These are phyloP conservation scores for Urophycis tenuis DNA, from an alignment of 2,797 vertebrate genomes.

Conservation along the genomic window DNA sequence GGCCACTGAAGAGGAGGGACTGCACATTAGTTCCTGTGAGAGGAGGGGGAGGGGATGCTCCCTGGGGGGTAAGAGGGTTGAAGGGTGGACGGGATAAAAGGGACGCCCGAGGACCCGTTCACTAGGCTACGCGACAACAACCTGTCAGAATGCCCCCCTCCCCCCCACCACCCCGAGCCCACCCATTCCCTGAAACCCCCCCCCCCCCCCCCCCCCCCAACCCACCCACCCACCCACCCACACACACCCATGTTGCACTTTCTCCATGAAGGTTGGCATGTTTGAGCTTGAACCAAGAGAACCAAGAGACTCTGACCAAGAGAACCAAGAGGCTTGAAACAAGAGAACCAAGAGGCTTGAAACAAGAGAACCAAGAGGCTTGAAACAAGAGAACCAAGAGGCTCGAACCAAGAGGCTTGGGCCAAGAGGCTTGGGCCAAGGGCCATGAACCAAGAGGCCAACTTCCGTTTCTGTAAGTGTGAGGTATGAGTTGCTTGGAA, in stretches of 20 bases:
- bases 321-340: too few species aligned
- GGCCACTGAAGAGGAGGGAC: constrained; percentile 56
- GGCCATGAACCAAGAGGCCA: constrained; percentile 10
- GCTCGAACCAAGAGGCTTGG: neutral
- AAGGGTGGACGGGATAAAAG: constrained; percentile 42
- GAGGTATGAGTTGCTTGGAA: constrained; percentile 47
- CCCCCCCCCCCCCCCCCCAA: constrained; percentile 41
- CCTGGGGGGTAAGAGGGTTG: constrained; percentile 58
- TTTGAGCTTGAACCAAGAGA: constrained; percentile 49
- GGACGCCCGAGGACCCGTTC: constrained; percentile 65
- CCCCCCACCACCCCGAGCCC: neutral
- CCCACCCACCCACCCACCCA: constrained; percentile 31
- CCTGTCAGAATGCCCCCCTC: constrained; percentile 69
- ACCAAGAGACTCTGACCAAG: too few species aligned
- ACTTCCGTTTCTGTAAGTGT: constrained; percentile 34
- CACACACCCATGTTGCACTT: constrained; percentile 48
- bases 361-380: constrained; percentile 7
- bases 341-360: too few species aligned
- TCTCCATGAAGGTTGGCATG: constrained; percentile 54
- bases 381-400: neutral
- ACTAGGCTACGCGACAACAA: constrained; percentile 70
- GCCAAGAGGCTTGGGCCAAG: neutral
- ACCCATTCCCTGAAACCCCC: too few species aligned
- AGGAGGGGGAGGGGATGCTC: constrained; percentile 63
- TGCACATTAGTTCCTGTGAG: constrained; percentile 69